phyloP scores from a whole-genome alignment of 2,797 vertebrate species.

The Cynopterus sphinx region DNA sequence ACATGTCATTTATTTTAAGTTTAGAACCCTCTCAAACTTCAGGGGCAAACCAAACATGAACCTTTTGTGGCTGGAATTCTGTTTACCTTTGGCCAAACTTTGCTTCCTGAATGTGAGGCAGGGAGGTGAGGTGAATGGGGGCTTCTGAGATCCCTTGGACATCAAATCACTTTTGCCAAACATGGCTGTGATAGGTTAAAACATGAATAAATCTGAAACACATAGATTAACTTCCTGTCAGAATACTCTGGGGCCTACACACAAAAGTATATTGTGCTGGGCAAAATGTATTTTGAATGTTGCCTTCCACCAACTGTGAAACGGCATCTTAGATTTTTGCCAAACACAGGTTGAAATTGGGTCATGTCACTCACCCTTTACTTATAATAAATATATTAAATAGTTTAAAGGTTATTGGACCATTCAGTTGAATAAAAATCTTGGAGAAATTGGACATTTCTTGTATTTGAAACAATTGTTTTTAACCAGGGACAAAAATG shows the following conservation, averaged over 20 bases:
- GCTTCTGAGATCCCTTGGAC: conserved; percentile 23
- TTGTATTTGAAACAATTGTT: conserved; percentile 37
- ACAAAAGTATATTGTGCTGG: conserved; percentile 46
- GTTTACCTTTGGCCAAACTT: conserved; percentile 74
- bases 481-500: conserved; percentile 8
- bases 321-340: conserved; percentile 47
- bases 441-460: not conserved
- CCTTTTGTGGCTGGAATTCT: conserved; percentile 73
- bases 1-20: conserved; percentile 81
- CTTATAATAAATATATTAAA: conserved; percentile 52
- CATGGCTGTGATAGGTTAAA: conserved; percentile 61
- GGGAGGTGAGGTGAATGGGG: conserved; percentile 43
- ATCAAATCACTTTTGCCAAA: conserved; percentile 58
- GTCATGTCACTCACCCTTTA: conserved; percentile 36
- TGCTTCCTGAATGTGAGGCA: conserved; percentile 63
- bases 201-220: conserved; percentile 66
- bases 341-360: conserved; percentile 48
- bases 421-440: not conserved
- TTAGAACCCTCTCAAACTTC: conserved; percentile 76
- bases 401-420: conserved; percentile 57
- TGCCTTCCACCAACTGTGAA: conserved; percentile 8
- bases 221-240: conserved; percentile 57
- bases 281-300: conserved; percentile 46
- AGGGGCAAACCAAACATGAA: conserved; percentile 74
- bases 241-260: conserved; percentile 10